Evolutionary conservation across 2,888 invertebrate genomes (phyloP).

Genomic region (Gisinianus flammeolus): DNA sequence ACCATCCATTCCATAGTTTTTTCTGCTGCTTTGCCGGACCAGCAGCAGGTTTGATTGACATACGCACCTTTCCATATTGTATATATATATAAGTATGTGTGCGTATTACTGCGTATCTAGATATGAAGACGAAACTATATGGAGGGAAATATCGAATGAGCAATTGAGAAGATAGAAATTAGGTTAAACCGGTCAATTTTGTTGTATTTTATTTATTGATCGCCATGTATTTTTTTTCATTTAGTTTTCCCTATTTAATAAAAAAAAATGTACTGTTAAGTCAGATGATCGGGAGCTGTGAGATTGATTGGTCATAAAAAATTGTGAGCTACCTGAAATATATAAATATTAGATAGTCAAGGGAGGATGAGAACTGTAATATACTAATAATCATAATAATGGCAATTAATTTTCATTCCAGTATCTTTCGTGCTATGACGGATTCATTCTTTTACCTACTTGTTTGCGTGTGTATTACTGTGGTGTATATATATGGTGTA

Average conservation of each 20-base stretch:
- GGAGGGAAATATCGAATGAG: not conserved
- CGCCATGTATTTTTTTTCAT: not conserved
- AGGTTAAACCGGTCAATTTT: not conserved
- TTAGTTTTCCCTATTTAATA: not conserved
- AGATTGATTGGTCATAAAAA: not conserved
- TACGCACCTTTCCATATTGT: not conserved
- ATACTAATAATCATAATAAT: too few relatives aligned
- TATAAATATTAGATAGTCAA: too few relatives aligned
- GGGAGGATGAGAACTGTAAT: too few relatives aligned
- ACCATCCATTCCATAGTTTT: conserved; percentile 8
- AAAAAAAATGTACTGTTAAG: not conserved
- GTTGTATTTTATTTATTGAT: not conserved
- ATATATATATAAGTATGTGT: conserved; percentile 3
- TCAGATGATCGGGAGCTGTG: too few relatives aligned
- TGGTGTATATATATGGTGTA: too few relatives aligned
- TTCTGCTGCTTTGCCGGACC: not conserved
- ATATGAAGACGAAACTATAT: not conserved
- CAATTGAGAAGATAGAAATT: not conserved
- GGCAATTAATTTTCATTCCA: too few relatives aligned
- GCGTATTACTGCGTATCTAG: conserved; percentile 11
- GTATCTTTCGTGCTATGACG: too few relatives aligned
- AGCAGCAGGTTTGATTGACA: conserved; percentile 15
- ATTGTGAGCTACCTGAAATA: too few relatives aligned
- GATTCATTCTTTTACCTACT: too few relatives aligned
- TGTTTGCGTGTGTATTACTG: too few relatives aligned